Evolutionary conservation across 2,888 invertebrate species (phyloP).

Genomic region (Heliconius hortense): DNA sequence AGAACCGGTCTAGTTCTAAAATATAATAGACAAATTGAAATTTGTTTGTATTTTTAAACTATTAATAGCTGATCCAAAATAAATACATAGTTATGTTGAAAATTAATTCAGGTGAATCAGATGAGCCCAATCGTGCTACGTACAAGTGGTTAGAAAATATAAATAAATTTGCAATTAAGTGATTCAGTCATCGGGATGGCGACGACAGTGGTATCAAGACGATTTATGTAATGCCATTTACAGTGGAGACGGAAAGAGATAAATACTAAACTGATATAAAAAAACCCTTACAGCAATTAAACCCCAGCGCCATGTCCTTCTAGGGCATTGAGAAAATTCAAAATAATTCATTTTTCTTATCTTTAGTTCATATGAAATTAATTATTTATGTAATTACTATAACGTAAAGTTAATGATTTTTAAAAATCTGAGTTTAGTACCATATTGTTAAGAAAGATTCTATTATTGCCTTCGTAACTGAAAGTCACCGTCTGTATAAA

Average conservation of each 20-base stretch:
- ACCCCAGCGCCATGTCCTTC: background rate
- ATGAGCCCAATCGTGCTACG: conserved; percentile 65
- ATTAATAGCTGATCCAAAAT: conserved; percentile 53
- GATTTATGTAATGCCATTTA: conserved; percentile 51
- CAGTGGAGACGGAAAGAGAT: conserved; percentile 36
- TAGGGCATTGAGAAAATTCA: background rate
- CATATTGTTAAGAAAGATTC: conserved; percentile 46
- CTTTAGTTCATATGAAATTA: background rate
- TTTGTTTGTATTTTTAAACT: conserved; percentile 60
- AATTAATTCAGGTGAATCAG: conserved; percentile 64
- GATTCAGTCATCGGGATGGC: conserved; percentile 47
- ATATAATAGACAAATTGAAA: conserved; percentile 68
- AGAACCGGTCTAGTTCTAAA: conserved; percentile 39
- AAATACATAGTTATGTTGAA: conserved; percentile 52
- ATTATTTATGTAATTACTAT: background rate
- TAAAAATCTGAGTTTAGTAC: background rate
- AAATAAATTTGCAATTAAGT: conserved; percentile 49
- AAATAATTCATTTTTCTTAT: background rate
- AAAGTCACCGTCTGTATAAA: conserved; percentile 63
- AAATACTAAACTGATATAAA: conserved; percentile 51
- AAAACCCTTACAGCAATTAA: conserved; percentile 43
- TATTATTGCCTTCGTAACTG: conserved; percentile 68
- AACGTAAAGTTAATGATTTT: background rate
- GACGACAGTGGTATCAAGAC: conserved; percentile 32
- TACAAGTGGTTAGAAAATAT: conserved; percentile 65